Base-by-base conservation (phyloP, 1,140 invertebrate species). In the Apis dorsata region DNA sequence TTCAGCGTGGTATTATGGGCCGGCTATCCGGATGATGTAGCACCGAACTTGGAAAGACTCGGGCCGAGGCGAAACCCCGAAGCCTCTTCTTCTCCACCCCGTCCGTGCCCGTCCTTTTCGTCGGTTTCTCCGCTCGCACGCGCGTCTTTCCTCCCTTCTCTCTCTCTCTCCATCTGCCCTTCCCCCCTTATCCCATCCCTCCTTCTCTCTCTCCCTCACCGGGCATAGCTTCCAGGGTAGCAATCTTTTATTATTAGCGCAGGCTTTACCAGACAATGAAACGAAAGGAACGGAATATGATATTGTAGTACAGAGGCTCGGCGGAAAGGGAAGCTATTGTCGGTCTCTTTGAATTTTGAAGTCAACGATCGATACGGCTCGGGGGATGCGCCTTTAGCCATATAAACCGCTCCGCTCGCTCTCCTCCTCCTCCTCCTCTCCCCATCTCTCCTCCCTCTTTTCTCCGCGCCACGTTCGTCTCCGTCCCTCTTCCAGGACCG, bases 321-420 rank as follows among this genome's bases (percentile, higher is more conserved):
- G 89, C 86, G 86, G 92, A 87, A 89, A 89, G 93, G 92, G 91
- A 93, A 93, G 92, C 93, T 93, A 94, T 94, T 94, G 93, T 94
- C 93, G 93, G 93, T 94, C 93, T 93, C 93, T 94, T 94, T 94
- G 93, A 94, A 94, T 94, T 94, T 94, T 94, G 93, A 94, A 94
- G 93, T 94, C 93, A 93, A 91, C 93, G 93, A 94, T 93, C 93
- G 92, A 94, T 94, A 93, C 91, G 90, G 90, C 93, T 92, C 90
- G 89, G 90, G 91, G 91, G 93, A 93, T 93, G 93, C 91, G 93
- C 93, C 93, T 93, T 92, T 91, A 91, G 92, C 92, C 93, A 91
- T 92, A 92, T 90, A 91, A 88, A 87, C 85, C 90, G 82, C 81
- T 89, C 78, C 89, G 76, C 90, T 88, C 89, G 85, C 75, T 63